A percentile compares a stretch with the other conserved stretches of the same genome.
These are phyloP conservation scores for Melinaea menophilus DNA, from an alignment of 2,888 invertebrate genomes.

Conservation along the genomic window DNA sequence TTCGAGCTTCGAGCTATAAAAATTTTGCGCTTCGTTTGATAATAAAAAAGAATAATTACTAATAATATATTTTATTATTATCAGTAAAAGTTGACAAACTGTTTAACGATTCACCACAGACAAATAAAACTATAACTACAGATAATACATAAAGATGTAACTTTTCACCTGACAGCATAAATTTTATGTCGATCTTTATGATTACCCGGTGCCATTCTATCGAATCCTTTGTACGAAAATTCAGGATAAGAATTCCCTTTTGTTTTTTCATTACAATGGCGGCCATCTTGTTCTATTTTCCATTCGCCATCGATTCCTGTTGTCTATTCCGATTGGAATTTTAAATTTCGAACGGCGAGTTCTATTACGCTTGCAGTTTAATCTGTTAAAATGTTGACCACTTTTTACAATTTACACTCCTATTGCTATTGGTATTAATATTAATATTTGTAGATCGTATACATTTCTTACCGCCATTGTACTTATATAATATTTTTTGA, in stretches of 20 bases:
- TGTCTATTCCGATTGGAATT: conserved; percentile 43
- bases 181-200: conserved; percentile 29
- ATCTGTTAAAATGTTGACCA: conserved; percentile 11
- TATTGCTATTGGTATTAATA: not conserved
- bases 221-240: conserved; percentile 45
- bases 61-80: too few species aligned
- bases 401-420: conserved; percentile 4
- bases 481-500: too few species aligned
- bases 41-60: too few species aligned
- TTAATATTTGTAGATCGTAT: too few species aligned
- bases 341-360: conserved; percentile 41
- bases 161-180: too few species aligned
- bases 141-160: too few species aligned
- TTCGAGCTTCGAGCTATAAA: too few species aligned
- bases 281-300: conserved; percentile 43
- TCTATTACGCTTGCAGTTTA: conserved; percentile 22
- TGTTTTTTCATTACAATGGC: conserved; percentile 50
- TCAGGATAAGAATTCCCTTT: conserved; percentile 48
- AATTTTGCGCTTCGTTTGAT: too few species aligned
- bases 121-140: too few species aligned
- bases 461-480: too few species aligned
- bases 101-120: too few species aligned
- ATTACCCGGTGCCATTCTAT: conserved; percentile 43
- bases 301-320: conserved; percentile 38
- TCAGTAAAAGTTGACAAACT: too few species aligned